Evolutionary conservation across 2,888 invertebrate species (phyloP), one percentile per base, ranked within the genome.

Genomic region (Pristionchus exspectatus): DNA sequence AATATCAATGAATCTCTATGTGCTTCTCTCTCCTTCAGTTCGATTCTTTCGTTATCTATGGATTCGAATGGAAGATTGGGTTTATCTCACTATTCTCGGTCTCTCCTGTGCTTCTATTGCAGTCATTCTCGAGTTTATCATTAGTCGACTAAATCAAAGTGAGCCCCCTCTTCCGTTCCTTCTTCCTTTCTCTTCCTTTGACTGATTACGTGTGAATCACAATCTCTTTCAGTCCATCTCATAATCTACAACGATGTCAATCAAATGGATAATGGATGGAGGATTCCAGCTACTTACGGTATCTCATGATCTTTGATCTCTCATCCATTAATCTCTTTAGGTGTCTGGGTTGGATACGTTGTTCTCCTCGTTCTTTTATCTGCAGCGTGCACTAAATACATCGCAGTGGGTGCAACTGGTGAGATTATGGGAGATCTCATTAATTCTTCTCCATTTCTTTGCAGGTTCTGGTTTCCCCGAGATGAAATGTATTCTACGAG

Each of bases 91-190:
- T 9, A 85, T 85, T 33, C 84, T 85, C 33, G 84, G 59, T 59
- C n/a, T 85, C 56, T 24, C 27, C 2, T 85, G 84, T 33, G 84
- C 84, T 38, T 18, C 33, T 7, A 59, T 85, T 14, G 84, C 59
- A 33, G 84, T 85, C 12, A 16, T 85, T 33, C 59, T 85, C 1
- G 84, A 85, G 16, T 85, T 27, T 24, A 85, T 85, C 38, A 59
- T 85, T 12, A 85, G 84, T 85, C 56, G 84, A 16, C 84, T 85
- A 59, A 85, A 50, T 85, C 84, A 85, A 50, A 18, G 84, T 85
- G 7, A 59, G 44, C 10, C 44, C 44, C 44, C 12, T 24, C 14
- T 38, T 30, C 16, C 38, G n/a, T 81, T 4, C n/a, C 16, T 5
- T n/a, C n/a, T 81, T 4, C n/a, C 16, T 5, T n/a, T 30, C 69